A percentile compares a stretch with the other conserved stretches of the same genome.
phyloP scores from a whole-genome alignment of 2,888 invertebrate species.

The Ptycholaimellus sp. region DNA sequence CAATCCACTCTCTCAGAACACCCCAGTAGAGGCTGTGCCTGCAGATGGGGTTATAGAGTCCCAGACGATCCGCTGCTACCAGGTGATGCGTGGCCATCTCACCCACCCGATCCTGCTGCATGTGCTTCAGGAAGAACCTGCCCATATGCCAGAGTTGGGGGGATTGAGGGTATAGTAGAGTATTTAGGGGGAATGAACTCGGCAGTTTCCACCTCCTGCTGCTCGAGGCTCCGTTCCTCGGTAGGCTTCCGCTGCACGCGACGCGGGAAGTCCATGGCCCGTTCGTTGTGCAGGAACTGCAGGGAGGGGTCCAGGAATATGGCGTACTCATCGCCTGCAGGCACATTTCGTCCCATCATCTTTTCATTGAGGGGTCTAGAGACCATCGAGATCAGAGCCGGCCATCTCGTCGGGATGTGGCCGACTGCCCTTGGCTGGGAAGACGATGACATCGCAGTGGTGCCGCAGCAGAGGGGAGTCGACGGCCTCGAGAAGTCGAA shows the following conservation, averaged over 20 bases:
- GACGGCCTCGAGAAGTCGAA: constrained; percentile 20
- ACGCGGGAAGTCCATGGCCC: constrained; percentile 14
- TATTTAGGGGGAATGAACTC: no score
- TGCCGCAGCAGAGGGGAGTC: constrained; percentile 14
- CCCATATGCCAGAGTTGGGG: no score
- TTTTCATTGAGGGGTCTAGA: neutral
- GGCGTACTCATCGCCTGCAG: constrained; percentile 26
- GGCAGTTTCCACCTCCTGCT: no score
- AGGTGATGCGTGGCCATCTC: constrained; percentile 22
- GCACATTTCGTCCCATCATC: neutral
- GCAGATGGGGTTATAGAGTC: constrained; percentile 13
- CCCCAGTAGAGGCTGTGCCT: neutral
- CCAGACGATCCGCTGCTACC: constrained; percentile 17
- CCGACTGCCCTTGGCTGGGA: constrained; percentile 25
- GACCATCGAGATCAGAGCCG: constrained; percentile 7
- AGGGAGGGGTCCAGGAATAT: constrained; percentile 24
- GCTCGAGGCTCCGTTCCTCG: no score
- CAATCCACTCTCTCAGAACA: constrained; percentile 5
- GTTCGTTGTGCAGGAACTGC: constrained; percentile 17
- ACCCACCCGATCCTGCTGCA: constrained; percentile 23
- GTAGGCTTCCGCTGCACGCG: neutral
- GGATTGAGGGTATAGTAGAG: no score
- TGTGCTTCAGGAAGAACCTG: constrained; percentile 24
- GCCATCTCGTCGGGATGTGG: constrained; percentile 30
- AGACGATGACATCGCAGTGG: constrained; percentile 27